Conservation (phyloP, 2,113 vertebrate genomes). For the Labrus mixtus region DNA sequence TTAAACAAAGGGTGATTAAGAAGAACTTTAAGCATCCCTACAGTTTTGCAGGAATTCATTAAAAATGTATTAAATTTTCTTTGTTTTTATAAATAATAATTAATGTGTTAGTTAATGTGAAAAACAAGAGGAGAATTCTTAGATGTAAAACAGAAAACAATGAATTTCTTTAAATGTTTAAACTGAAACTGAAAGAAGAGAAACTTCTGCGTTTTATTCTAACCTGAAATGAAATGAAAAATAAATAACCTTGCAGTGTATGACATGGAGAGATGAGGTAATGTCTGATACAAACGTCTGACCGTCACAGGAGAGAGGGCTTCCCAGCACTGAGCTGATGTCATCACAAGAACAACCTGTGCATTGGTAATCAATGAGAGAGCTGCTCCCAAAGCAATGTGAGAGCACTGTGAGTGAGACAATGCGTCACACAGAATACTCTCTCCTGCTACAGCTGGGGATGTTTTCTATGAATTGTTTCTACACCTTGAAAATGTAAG, state of each 20-base stretch:
- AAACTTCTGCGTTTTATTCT: background rate
- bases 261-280: slow-evolving; percentile 60
- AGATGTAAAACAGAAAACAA: background rate
- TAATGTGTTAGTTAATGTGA: background rate
- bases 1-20: slow-evolving; percentile 71
- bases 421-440: background rate
- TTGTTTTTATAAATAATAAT: background rate
- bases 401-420: background rate
- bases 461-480: background rate
- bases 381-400: background rate
- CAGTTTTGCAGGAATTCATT: background rate
- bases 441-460: background rate
- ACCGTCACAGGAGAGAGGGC: slow-evolving; percentile 33
- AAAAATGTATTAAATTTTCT: too few relatives aligned
- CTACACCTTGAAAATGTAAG: background rate
- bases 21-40: slow-evolving; percentile 18
- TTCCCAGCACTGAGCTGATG: slow-evolving; percentile 73
- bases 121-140: background rate
- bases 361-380: slow-evolving; percentile 48
- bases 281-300: slow-evolving; percentile 69
- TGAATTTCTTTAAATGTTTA: background rate
- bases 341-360: slow-evolving; percentile 63
- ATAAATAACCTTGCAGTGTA: background rate
- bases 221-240: background rate
- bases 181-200: background rate